Evolutionary conservation across 92 coral and sea anemone genomes (phyloP), one percentile per base, ranked within the genome.

Genomic region (Umimayanthus kanabou): DNA sequence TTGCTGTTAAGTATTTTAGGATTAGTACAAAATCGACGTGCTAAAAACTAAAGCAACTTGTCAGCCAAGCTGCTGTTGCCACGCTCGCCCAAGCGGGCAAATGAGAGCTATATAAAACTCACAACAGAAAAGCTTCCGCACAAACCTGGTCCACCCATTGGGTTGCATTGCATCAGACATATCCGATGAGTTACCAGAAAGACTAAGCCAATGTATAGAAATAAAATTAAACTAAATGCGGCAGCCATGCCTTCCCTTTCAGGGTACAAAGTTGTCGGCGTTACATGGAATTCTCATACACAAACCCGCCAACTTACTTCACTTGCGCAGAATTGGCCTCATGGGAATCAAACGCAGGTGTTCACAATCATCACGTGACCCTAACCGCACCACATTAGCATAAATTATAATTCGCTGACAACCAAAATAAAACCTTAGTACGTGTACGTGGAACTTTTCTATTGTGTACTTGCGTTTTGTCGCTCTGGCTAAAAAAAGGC

Each of bases 141-240:
- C 98, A 89, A 85, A 95, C 98, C 98, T 90, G 94, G 94, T 88
- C 98, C 95, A 66, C 96, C 90, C 98, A 95, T 90, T 71, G 98
- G 98, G 89, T 95, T 95, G 93, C 98, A 95, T 80, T 95, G 98
- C 98, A 95, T 95, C 94, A 95, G 89, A 93, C 94, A 94, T 91
- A 94, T 94, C 90, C 98, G 92, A 95, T 93, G 96, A 85, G 94
- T 95, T 49, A 93, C 93, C 87, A 87, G 91, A 93, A 95, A 95
- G 67, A 93, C 98, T 93, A 95, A 89, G 91, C 77, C 84, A 77
- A 92, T 93, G 84, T 95, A 95, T 40, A 94, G 84, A 93, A 93
- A 95, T 93, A 93, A 95, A 91, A 93, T 87, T 64, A 88, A 87
- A 90, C 94, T 92, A 89, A 93, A 80, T 89, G 92, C 73, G 82